Evolutionary conservation across 1,140 invertebrate species (phyloP).

Genomic region (Acromyrmex charruanus): DNA sequence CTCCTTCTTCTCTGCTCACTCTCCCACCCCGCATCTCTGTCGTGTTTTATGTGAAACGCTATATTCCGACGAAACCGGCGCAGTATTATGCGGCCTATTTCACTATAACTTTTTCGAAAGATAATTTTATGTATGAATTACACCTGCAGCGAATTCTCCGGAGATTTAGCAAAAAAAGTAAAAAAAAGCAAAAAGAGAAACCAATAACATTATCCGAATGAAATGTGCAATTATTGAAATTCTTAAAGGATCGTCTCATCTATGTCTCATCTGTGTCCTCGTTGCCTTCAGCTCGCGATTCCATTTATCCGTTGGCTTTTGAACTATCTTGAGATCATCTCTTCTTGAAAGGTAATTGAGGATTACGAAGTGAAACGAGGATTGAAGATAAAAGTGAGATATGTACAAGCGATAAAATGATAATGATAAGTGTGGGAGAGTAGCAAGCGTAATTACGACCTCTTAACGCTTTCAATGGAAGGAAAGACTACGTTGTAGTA

Average conservation of each 20-base stretch:
- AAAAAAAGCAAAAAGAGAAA: not conserved
- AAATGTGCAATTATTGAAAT: conserved; percentile 62
- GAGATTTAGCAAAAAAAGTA: not conserved
- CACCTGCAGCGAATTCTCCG: not conserved
- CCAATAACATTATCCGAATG: conserved; percentile 36
- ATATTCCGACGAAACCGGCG: conserved; percentile 27
- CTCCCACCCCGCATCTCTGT: too few species aligned
- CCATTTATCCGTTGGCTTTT: conserved; percentile 20
- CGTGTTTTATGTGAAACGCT: conserved; percentile 60
- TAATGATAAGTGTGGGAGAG: conserved; percentile 9
- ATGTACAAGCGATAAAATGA: conserved; percentile 47
- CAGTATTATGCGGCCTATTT: conserved; percentile 37
- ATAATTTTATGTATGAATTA: conserved; percentile 46
- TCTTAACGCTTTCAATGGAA: not conserved
- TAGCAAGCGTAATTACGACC: conserved; percentile 6
- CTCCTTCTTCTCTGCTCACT: too few species aligned
- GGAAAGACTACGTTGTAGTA: not conserved
- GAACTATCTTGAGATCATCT: conserved; percentile 50
- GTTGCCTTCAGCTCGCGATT: conserved; percentile 37
- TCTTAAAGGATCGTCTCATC: conserved; percentile 33
- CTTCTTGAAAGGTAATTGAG: conserved; percentile 39
- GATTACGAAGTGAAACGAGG: conserved; percentile 46
- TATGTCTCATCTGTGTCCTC: conserved; percentile 29
- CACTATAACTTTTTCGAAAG: not conserved
- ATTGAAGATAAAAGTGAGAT: conserved; percentile 55